A percentile compares a stretch with the other conserved stretches of the same genome.
Evolutionary conservation across 2,888 invertebrate species (phyloP).

Genomic region (Pantelozetes paolii): DNA sequence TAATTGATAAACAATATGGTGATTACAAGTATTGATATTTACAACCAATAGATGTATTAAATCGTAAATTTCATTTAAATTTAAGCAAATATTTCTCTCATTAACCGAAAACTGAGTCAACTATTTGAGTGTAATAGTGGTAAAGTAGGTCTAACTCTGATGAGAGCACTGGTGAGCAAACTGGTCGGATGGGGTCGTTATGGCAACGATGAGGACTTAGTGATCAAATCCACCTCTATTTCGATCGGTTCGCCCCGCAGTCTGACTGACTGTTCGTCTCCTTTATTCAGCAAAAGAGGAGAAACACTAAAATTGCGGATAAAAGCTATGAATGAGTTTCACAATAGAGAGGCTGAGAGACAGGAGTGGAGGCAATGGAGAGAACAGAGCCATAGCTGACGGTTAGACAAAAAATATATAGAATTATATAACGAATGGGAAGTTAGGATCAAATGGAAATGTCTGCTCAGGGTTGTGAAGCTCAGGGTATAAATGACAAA

Average conservation of each 20-base stretch:
- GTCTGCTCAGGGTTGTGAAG: not conserved
- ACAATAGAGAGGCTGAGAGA: not conserved
- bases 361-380: not conserved
- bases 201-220: not conserved
- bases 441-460: constrained; percentile 25
- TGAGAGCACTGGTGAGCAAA: not conserved
- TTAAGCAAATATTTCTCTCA: no score
- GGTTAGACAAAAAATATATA: constrained; percentile 4
- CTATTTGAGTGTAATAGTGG: not conserved
- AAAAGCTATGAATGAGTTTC: constrained; percentile 1
- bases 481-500: not conserved
- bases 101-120: no score
- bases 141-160: not conserved
- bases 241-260: constrained; percentile 31
- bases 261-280: not conserved
- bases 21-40: no score
- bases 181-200: constrained; percentile 1
- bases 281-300: not conserved
- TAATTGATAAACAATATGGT: no score
- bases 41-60: no score
- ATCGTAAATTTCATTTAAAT: no score
- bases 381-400: not conserved
- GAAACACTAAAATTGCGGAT: not conserved
- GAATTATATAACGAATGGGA: constrained; percentile 24
- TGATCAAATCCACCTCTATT: constrained; percentile 17